Percentiles rank a stretch among this genome's conserved stretches.
Evolutionary conservation across 2,797 vertebrate species (phyloP).

Genomic region (Prionace glauca): DNA sequence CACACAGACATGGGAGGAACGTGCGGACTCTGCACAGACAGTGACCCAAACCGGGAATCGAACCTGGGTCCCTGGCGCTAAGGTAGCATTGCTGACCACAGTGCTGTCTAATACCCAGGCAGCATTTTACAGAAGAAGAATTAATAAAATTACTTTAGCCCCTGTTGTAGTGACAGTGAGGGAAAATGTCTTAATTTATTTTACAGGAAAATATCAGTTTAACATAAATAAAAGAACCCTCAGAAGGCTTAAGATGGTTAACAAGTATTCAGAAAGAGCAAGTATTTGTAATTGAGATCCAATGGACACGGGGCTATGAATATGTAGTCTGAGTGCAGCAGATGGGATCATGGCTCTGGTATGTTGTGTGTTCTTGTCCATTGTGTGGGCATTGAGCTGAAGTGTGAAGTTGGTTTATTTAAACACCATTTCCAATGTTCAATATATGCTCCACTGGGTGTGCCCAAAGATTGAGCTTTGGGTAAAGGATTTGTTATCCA

Average conservation of each 20-base stretch:
- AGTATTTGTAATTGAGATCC: background rate
- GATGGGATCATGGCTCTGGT: background rate
- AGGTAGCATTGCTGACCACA: too few species aligned
- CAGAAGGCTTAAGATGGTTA: background rate
- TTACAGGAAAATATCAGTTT: background rate
- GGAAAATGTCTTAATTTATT: background rate
- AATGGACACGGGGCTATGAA: background rate
- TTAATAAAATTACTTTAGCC: background rate
- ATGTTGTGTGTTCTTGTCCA: background rate
- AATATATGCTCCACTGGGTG: background rate
- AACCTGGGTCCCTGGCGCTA: too few species aligned
- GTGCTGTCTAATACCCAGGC: background rate
- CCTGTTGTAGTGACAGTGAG: background rate
- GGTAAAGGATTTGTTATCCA: background rate
- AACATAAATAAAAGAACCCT: background rate
- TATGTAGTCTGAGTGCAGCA: background rate
- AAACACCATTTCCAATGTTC: background rate
- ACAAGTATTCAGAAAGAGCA: background rate
- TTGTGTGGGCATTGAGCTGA: background rate
- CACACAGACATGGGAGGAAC: too few species aligned
- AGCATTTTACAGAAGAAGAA: background rate
- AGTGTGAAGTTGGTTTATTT: background rate
- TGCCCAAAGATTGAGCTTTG: background rate
- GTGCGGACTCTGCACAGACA: too few species aligned
- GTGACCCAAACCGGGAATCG: too few species aligned